Conservation (phyloP, 2,797 vertebrate species). For the Parotocinclus haroldoi region DNA sequence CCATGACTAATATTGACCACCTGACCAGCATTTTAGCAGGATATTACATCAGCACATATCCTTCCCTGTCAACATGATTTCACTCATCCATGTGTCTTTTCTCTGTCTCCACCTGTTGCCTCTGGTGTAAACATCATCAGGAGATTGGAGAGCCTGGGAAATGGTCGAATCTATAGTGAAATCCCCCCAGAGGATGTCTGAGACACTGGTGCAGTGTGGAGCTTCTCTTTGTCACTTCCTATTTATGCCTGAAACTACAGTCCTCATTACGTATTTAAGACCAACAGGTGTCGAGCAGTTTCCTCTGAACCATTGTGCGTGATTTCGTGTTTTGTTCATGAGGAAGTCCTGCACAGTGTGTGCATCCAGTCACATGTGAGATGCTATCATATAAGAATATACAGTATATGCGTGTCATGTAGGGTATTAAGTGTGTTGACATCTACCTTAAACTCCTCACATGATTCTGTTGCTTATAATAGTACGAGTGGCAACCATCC, state of each 20-base stretch:
- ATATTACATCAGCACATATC: constrained; percentile 62
- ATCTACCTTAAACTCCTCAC: background rate
- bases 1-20: constrained; percentile 55
- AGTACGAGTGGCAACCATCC: background rate
- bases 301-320: constrained; percentile 55
- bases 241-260: constrained; percentile 57
- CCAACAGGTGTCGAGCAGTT: constrained; percentile 76
- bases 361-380: constrained; percentile 52
- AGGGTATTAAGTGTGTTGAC: constrained; percentile 15
- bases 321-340: constrained; percentile 56
- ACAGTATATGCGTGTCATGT: constrained; percentile 44
- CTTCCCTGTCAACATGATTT: constrained; percentile 62
- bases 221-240: constrained; percentile 65
- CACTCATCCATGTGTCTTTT: constrained; percentile 45
- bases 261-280: constrained; percentile 54
- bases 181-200: constrained; percentile 60
- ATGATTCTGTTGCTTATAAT: background rate
- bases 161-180: constrained; percentile 52
- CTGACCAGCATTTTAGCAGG: constrained; percentile 63
- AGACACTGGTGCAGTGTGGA: constrained; percentile 50
- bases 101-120: constrained; percentile 46
- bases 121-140: constrained; percentile 48
- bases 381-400: constrained; percentile 55
- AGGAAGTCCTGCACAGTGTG: constrained; percentile 56
- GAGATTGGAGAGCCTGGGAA: constrained; percentile 60